A percentile compares a stretch with the other conserved stretches of the same genome.
phyloP scores from a whole-genome alignment of 2,113 vertebrate species.

The Ciconia boyciana region DNA sequence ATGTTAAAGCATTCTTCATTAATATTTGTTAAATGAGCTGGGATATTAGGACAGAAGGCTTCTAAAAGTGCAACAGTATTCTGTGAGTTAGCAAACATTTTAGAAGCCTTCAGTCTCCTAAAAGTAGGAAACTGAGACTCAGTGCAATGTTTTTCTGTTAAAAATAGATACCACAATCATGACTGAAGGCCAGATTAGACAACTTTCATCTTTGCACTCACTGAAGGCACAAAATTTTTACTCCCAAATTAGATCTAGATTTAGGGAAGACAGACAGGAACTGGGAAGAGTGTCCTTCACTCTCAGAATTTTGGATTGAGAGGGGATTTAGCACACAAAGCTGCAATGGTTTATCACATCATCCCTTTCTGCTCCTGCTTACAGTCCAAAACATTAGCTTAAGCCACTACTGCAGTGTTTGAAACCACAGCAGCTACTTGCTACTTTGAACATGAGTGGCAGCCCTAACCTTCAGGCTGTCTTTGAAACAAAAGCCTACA shows the following conservation, averaged over 20 bases:
- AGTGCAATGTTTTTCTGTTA: not conserved
- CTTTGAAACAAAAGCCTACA: not conserved
- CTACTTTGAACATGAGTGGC: not conserved
- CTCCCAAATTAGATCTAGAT: not conserved
- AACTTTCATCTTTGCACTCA: not conserved
- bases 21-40: not conserved
- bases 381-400: not conserved
- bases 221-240: not conserved
- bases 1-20: not conserved
- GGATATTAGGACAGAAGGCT: not conserved
- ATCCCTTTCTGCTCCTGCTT: not conserved
- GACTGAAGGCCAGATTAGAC: not conserved
- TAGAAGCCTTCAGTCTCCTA: not conserved
- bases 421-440: not conserved
- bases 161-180: not conserved
- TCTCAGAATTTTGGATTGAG: not conserved
- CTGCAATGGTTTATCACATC: not conserved
- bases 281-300: not conserved
- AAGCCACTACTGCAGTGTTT: not conserved
- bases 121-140: not conserved
- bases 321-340: not conserved
- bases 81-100: not conserved
- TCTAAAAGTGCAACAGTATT: not conserved
- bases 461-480: not conserved
- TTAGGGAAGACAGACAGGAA: not conserved